A percentile compares a stretch with the other conserved stretches of the same genome.
phyloP scores from a whole-genome alignment of 2,888 invertebrate species.

The Melipona beecheii region DNA sequence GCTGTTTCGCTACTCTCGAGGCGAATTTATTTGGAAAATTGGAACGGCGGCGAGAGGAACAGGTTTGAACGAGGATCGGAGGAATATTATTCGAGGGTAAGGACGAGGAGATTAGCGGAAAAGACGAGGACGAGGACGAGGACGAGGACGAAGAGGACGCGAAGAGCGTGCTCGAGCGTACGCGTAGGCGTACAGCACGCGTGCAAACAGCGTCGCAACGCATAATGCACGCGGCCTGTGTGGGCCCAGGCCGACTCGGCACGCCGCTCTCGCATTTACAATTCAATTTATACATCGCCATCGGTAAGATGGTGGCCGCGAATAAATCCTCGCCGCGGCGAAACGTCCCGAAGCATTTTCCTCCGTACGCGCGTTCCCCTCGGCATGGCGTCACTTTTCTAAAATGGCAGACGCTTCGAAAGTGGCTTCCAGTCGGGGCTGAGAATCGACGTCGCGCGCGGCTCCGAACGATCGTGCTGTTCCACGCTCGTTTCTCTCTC shows the following conservation, averaged over 20 bases:
- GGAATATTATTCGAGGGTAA: conserved; percentile 25
- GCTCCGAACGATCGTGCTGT: too few relatives aligned
- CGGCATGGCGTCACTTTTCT: conserved; percentile 27
- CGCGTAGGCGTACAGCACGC: conserved; percentile 57
- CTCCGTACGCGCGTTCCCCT: not conserved
- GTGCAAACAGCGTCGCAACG: conserved; percentile 62
- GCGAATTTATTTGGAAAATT: not conserved
- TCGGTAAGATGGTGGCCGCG: conserved; percentile 42
- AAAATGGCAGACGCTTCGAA: conserved; percentile 32
- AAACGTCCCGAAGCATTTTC: conserved; percentile 30
- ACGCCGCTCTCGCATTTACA: conserved; percentile 53
- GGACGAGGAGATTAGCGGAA: conserved; percentile 7
- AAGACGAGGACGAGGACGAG: conserved; percentile 21
- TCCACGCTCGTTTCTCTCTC: not conserved
- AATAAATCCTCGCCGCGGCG: conserved; percentile 36
- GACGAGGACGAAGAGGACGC: conserved; percentile 35
- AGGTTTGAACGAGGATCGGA: not conserved
- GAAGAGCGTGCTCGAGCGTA: conserved; percentile 26
- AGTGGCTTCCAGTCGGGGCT: not conserved
- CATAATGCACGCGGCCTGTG: conserved; percentile 49
- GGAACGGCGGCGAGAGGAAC: too few relatives aligned
- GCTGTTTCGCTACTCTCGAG: too few relatives aligned
- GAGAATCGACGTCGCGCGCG: not conserved
- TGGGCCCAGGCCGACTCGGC: conserved; percentile 45
- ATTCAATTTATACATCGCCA: conserved; percentile 60